Percentiles rank a stretch among this genome's conserved stretches.
These are phyloP conservation scores for Prionace glauca DNA, from an alignment of 2,797 vertebrate genomes.

Conservation along the genomic window DNA sequence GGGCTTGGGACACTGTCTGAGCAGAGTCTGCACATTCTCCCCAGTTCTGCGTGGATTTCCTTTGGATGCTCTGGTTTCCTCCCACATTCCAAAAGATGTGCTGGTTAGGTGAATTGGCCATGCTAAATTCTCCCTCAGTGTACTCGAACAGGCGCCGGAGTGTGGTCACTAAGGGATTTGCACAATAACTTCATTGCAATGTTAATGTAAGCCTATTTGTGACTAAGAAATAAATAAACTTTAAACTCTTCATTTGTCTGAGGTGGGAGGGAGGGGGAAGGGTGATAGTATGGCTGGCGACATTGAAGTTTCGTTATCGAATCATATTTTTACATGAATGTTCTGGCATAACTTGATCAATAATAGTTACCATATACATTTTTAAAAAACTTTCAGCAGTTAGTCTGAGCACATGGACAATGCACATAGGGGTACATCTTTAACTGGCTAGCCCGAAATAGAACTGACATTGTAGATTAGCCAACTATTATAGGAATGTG, in stretches of 20 bases:
- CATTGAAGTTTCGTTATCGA: background rate
- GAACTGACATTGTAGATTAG: background rate
- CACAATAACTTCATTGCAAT: too few relatives aligned
- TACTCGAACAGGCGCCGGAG: too few relatives aligned
- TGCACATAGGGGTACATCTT: background rate
- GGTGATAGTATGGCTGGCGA: background rate
- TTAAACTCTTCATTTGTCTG: background rate
- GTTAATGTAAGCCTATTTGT: too few relatives aligned
- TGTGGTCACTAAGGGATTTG: too few relatives aligned
- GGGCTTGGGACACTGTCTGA: too few relatives aligned
- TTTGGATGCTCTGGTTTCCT: too few relatives aligned
- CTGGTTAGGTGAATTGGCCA: too few relatives aligned
- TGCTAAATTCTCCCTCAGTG: too few relatives aligned
- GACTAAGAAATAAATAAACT: too few relatives aligned
- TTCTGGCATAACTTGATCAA: background rate
- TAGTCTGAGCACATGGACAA: background rate
- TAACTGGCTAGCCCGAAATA: background rate
- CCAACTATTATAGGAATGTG: background rate
- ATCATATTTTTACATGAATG: background rate
- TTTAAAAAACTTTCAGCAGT: background rate
- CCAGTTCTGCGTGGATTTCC: too few relatives aligned
- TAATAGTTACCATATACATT: background rate
- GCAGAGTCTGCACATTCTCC: too few relatives aligned
- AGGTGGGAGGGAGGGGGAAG: background rate
- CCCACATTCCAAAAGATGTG: too few relatives aligned